Evolutionary conservation across 2,797 vertebrate species (phyloP).

Genomic region (Acestrorhynchus altus): DNA sequence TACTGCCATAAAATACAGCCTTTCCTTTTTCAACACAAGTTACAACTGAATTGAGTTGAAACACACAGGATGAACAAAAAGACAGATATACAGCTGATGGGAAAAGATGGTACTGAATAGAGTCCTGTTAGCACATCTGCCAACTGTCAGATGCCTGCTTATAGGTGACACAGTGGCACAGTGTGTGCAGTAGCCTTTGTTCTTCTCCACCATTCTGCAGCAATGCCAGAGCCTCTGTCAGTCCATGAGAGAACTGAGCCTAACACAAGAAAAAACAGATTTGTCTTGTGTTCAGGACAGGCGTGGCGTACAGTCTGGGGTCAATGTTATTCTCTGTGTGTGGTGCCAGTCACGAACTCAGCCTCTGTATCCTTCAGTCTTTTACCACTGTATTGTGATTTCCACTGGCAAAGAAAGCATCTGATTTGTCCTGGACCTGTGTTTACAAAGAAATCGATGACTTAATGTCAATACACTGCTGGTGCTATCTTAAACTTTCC

Average conservation of each 20-base stretch:
- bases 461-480: not conserved
- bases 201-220: not conserved
- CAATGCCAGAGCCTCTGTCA: slow-evolving; percentile 14
- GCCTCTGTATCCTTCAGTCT: not conserved
- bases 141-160: slow-evolving; percentile 27
- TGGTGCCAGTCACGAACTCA: not conserved
- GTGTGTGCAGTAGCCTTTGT: slow-evolving; percentile 26
- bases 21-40: not conserved
- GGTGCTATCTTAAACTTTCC: not conserved
- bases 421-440: not conserved
- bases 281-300: slow-evolving; percentile 32
- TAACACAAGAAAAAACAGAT: slow-evolving; percentile 29
- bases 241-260: slow-evolving; percentile 17
- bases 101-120: slow-evolving; percentile 24
- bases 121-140: slow-evolving; percentile 39
- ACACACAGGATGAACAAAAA: not conserved
- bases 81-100: slow-evolving; percentile 18
- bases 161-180: slow-evolving; percentile 32
- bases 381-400: not conserved
- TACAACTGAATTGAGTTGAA: not conserved
- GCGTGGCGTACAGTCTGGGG: not conserved
- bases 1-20: no score
- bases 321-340: slow-evolving; percentile 22
- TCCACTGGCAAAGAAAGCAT: not conserved
- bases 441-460: not conserved